Percentiles rank a stretch among this genome's conserved stretches.
These are phyloP conservation scores for Camptogramma bilineatum DNA, from an alignment of 2,888 invertebrate species.

Conservation along the genomic window DNA sequence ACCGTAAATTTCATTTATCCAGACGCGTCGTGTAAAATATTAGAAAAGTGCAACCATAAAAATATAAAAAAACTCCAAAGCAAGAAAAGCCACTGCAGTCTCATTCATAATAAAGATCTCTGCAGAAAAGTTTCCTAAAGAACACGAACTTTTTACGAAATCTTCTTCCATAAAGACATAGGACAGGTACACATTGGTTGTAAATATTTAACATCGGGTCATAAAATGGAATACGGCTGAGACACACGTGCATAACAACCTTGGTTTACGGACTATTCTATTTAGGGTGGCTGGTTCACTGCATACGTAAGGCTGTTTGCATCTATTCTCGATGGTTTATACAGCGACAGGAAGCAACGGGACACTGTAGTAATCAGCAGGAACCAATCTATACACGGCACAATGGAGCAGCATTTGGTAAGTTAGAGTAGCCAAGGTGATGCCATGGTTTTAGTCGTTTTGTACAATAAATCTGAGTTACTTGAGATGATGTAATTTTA, in stretches of 20 bases:
- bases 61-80: no score
- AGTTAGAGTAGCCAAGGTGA: no score
- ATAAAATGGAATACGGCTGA: constrained; percentile 49
- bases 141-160: constrained; percentile 26
- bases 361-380: no score
- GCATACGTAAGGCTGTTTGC: background rate
- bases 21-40: constrained; percentile 9
- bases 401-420: no score
- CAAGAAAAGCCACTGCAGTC: background rate
- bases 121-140: constrained; percentile 5
- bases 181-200: constrained; percentile 43
- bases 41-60: constrained; percentile 1
- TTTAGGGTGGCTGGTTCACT: constrained; percentile 6
- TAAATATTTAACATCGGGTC: constrained; percentile 54
- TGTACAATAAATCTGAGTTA: no score
- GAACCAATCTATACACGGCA: no score
- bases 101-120: constrained; percentile 19
- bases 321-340: no score
- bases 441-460: no score
- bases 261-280: constrained; percentile 28
- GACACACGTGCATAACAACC: constrained; percentile 40
- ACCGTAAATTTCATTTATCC: constrained; percentile 3
- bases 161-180: constrained; percentile 29
- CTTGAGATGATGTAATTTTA: no score
- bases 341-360: no score